Evolutionary conservation across 2,797 vertebrate genomes (phyloP).

Genomic region (Acrocephalus scirpaceus): DNA sequence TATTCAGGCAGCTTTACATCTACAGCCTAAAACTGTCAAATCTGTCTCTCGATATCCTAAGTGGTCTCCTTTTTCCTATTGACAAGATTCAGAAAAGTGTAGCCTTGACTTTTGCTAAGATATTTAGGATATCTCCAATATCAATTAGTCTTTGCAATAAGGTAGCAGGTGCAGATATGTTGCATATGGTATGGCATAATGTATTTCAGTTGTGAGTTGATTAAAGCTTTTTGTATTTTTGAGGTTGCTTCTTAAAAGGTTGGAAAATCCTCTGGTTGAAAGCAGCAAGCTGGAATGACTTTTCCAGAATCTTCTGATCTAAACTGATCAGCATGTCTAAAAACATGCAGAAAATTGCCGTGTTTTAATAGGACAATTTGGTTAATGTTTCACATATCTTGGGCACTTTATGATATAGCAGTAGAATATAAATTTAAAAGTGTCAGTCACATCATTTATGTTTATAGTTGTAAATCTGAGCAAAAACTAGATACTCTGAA

Average conservation of each 20-base stretch:
- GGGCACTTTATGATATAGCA: slow-evolving; percentile 23
- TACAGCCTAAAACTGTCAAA: neutral
- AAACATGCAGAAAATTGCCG: slow-evolving; percentile 64
- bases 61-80: neutral
- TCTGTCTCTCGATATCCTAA: neutral
- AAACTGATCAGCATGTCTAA: slow-evolving; percentile 55
- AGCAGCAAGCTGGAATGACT: slow-evolving; percentile 52
- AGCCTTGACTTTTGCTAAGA: neutral
- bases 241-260: slow-evolving; percentile 29
- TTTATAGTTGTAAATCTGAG: slow-evolving; percentile 59
- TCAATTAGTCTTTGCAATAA: neutral
- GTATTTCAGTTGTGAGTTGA: slow-evolving; percentile 16
- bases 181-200: neutral
- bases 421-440: slow-evolving; percentile 61
- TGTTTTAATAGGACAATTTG: slow-evolving; percentile 57
- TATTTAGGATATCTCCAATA: neutral
- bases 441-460: slow-evolving; percentile 36
- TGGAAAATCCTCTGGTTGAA: slow-evolving; percentile 64
- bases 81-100: neutral
- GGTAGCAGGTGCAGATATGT: neutral
- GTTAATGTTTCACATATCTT: slow-evolving; percentile 36
- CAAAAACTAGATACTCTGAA: slow-evolving; percentile 57
- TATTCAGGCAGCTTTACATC: neutral
- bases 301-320: slow-evolving; percentile 64
- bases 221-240: neutral